Evolutionary conservation across 2,113 vertebrate genomes (phyloP).

Genomic region (Bubo scandiacus): DNA sequence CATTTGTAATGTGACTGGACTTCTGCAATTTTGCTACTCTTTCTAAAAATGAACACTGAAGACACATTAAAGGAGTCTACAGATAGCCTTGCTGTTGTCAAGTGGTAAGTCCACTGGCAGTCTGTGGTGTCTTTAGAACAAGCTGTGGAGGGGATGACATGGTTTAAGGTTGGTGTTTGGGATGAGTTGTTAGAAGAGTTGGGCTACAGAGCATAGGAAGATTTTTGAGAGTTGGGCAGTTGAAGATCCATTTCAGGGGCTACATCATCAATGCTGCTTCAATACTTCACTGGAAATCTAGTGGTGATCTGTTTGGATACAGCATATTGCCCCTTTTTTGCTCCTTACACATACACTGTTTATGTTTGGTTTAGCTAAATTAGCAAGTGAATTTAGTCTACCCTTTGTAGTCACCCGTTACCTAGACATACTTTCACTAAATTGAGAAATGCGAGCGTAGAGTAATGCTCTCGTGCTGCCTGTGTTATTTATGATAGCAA

Average conservation of each 20-base stretch:
- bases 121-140: background rate
- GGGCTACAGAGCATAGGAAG: background rate
- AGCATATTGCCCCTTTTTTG: background rate
- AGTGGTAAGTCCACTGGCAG: background rate
- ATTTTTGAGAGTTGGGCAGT: background rate
- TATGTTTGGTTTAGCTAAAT: background rate
- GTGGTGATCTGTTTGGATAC: background rate
- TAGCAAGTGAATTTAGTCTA: background rate
- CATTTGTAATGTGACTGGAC: background rate
- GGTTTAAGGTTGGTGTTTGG: accelerated
- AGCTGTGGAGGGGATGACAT: background rate
- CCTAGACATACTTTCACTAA: background rate
- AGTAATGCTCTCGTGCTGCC: background rate
- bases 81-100: background rate
- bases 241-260: background rate
- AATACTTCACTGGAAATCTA: background rate
- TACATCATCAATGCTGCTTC: background rate
- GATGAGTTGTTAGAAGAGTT: background rate
- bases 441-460: background rate
- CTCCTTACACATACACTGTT: accelerated
- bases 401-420: background rate
- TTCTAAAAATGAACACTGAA: background rate
- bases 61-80: background rate
- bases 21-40: background rate
- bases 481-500: background rate